Base-by-base conservation (phyloP, 2,113 vertebrate species). In the Taurulus bubalis region DNA sequence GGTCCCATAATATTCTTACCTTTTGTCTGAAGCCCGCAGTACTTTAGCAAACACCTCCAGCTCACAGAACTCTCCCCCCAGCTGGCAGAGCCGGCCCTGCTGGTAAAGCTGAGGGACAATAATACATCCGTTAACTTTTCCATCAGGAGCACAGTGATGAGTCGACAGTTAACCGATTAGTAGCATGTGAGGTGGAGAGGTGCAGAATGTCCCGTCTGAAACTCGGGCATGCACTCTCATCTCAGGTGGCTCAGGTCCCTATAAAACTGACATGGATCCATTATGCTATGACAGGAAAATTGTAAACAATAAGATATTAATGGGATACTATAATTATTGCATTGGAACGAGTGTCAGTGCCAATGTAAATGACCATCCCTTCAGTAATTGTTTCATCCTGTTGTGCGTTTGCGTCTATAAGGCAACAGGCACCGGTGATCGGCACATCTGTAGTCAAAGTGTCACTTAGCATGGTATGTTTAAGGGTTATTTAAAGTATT, bases 31-130 rank as follows among this genome's bases (percentile, higher is more conserved):
- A 86, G 98, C 98, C 87, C 98, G 94, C 77, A 99, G 95, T 77
- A 99, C 98, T 96, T 99, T 99, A 66, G 97, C 97, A 94, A 99
- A 99, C 91, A 99, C 98, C 95, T 99, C 98, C 94, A 99, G 95
- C 91, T 99, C 98, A 94, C 98, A 99, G 90, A 99, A 99, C 95
- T 99, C 98, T 86, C 98, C 99, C 72, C 98, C 98, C 87, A 99
- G 95, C 92, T 99, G 98, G 94, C 98, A 99, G 70, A 99, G 95
- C 18, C 98, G 96, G 77, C 98, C 98, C 95, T 99, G 98, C 87
- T 99, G 98, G 93, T 99, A 99, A 93, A 99, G 96, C 98, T 99
- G 95, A 59, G 38, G 89, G 7, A 66, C 20, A 70, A 62, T 22
- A 22, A 65, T 22, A 59, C 28, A 40, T 62, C 63, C 40, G 53